A percentile compares a stretch with the other conserved stretches of the same genome.
Conservation (phyloP, 2,113 vertebrate species). For the Trachemys scripta region DNA sequence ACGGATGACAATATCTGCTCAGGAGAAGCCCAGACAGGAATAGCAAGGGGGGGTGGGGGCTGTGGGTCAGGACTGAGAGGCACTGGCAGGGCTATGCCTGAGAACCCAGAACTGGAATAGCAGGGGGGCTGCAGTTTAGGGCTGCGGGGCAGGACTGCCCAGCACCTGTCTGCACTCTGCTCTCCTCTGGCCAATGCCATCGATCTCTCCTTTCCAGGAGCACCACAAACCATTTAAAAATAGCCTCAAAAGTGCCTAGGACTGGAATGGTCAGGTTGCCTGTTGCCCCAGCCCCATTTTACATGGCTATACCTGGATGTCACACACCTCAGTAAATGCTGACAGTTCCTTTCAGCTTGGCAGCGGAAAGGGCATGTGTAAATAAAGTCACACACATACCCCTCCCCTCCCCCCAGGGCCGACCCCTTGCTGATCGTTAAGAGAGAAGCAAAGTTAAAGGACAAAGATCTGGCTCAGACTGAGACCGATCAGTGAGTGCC, state of each 20-base stretch:
- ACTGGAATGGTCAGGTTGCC: rapidly evolving
- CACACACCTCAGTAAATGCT: background rate
- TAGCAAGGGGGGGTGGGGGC: background rate
- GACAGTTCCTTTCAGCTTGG: background rate
- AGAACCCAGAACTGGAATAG: background rate
- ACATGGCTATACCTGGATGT: rapidly evolving
- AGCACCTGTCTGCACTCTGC: background rate
- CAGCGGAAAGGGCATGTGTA: background rate
- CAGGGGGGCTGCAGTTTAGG: background rate
- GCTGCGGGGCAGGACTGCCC: rapidly evolving
- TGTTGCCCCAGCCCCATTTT: background rate
- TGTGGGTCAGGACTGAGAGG: rapidly evolving
- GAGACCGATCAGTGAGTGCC: background rate
- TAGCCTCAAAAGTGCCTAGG: background rate
- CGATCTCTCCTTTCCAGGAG: background rate
- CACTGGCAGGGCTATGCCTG: rapidly evolving
- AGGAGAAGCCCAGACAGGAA: background rate
- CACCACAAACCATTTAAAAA: background rate
- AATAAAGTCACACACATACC: background rate
- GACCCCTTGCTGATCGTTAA: background rate
- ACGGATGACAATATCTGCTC: background rate
- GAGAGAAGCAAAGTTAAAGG: conserved; percentile 33
- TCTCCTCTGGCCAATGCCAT: background rate
- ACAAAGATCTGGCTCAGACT: conserved; percentile 37
- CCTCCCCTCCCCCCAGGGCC: background rate